Evolutionary conservation across 1,140 invertebrate genomes (phyloP).

Genomic region (Nasonia longicornis): DNA sequence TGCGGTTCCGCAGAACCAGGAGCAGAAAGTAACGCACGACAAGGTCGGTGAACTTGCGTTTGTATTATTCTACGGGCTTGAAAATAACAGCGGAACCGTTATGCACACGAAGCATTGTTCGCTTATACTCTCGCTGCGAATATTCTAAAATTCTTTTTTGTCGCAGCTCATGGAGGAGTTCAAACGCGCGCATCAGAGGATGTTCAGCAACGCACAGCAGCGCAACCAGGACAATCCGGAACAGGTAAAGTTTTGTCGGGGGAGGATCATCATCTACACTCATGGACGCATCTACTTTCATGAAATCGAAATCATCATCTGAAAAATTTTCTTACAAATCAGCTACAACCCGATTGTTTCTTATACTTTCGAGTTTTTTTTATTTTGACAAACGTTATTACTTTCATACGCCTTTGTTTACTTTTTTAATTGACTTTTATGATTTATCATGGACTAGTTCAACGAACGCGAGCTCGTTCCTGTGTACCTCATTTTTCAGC

Average conservation of each 20-base stretch:
- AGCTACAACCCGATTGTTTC: background rate
- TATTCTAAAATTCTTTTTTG: conserved; percentile 14
- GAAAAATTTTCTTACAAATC: conserved; percentile 46
- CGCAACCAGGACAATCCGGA: conserved; percentile 53
- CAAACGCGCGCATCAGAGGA: conserved; percentile 84
- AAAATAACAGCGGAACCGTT: background rate
- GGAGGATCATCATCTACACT: background rate
- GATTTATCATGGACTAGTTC: background rate
- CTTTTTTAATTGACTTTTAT: background rate
- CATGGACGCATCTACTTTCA: background rate
- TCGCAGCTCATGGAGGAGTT: conserved; percentile 88
- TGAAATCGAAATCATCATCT: background rate
- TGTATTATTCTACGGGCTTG: background rate
- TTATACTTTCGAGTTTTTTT: background rate
- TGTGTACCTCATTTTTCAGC: background rate
- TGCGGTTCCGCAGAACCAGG: conserved; percentile 58
- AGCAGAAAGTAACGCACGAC: conserved; percentile 66
- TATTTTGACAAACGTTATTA: background rate
- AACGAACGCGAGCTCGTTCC: background rate
- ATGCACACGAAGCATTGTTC: background rate
- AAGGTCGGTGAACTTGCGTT: conserved; percentile 56
- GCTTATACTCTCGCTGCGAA: background rate
- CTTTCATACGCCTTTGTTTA: background rate
- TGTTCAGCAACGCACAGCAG: conserved; percentile 76
- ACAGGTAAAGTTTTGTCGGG: conserved; percentile 23